Percentiles rank a stretch among this genome's conserved stretches.
Conservation (phyloP, 1,140 invertebrate genomes). For the Adoxophyes honmai region DNA sequence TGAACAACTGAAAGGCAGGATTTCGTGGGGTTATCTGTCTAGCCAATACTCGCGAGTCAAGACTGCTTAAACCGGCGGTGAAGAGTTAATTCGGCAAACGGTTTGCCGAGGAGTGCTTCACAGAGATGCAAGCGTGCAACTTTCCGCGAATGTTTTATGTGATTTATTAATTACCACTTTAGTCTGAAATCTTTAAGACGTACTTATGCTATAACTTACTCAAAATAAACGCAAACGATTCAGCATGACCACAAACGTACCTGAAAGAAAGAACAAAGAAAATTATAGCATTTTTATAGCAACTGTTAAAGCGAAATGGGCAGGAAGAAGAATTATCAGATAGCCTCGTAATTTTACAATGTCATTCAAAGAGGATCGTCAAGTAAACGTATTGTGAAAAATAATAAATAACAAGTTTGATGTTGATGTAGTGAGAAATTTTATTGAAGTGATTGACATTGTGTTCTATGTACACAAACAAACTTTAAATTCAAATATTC, state of each 20-base stretch:
- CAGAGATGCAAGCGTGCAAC: conserved; percentile 2
- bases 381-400: conserved; percentile 46
- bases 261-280: conserved; percentile 30
- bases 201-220: conserved; percentile 4
- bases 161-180: background rate
- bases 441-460: too few species aligned
- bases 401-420: too few species aligned
- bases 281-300: conserved; percentile 6
- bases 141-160: background rate
- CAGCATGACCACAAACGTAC: conserved; percentile 18
- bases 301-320: conserved; percentile 14
- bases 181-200: background rate
- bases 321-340: conserved; percentile 8
- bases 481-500: too few species aligned
- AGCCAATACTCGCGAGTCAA: background rate
- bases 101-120: background rate
- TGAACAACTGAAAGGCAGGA: background rate
- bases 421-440: too few species aligned
- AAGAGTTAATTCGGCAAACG: background rate
- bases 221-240: background rate
- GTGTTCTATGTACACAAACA: too few species aligned
- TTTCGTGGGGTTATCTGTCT: background rate
- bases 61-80: background rate
- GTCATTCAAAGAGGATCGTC: conserved; percentile 7
- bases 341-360: conserved; percentile 13